These are phyloP conservation scores for Piprites chloris DNA, from an alignment of 2,113 vertebrate genomes.

Conservation along the genomic window DNA sequence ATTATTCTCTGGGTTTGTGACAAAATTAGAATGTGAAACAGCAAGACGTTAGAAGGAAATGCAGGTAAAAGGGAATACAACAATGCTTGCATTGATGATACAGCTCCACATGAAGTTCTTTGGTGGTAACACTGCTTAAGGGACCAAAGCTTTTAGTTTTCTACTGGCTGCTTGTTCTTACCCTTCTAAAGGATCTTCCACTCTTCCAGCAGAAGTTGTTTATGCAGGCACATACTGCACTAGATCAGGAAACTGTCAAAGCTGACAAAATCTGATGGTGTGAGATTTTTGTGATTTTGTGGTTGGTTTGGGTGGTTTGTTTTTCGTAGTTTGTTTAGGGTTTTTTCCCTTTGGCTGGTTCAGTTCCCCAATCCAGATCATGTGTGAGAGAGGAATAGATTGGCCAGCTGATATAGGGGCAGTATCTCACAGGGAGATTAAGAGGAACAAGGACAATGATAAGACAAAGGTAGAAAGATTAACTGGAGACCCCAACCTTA, in stretches of 20 bases:
- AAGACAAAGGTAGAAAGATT: background rate
- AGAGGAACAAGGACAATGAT: background rate
- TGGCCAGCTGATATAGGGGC: background rate
- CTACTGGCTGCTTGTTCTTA: background rate
- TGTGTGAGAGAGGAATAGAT: background rate
- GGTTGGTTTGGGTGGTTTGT: background rate
- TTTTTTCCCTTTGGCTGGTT: background rate
- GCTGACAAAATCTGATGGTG: background rate
- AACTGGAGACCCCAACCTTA: background rate
- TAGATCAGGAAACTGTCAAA: background rate
- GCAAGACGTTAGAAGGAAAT: background rate
- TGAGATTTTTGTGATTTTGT: rapidly evolving
- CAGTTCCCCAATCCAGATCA: background rate
- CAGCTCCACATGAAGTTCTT: background rate
- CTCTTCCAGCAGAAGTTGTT: background rate
- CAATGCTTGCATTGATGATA: background rate
- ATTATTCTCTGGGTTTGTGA: background rate
- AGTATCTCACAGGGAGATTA: background rate
- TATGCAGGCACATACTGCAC: background rate
- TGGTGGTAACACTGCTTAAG: background rate
- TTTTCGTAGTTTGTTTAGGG: background rate
- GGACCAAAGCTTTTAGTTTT: rapidly evolving
- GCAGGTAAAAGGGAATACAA: background rate
- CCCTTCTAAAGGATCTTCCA: background rate
- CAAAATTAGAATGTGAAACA: background rate